phyloP scores from a whole-genome alignment of 2,888 invertebrate species.

The Augochlorella aurata region DNA sequence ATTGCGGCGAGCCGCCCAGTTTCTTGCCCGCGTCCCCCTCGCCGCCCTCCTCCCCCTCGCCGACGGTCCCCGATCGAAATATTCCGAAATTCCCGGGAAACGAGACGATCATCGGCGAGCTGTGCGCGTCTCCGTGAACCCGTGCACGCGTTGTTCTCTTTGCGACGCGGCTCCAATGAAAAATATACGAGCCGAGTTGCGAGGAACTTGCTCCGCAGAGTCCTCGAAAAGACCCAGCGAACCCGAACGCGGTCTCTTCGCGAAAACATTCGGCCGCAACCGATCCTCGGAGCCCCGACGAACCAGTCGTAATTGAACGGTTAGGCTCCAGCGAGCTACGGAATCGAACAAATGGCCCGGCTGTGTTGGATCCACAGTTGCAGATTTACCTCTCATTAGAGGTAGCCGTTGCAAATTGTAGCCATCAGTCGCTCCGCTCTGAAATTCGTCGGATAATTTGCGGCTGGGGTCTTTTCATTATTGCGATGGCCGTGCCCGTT shows the following conservation, averaged over 20 bases:
- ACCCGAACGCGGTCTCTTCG: not conserved
- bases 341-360: not conserved
- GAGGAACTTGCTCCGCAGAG: not conserved
- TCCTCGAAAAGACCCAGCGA: not conserved
- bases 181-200: not conserved
- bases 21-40: not conserved
- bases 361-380: not conserved
- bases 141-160: not conserved
- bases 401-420: not conserved
- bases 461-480: no score
- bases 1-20: constrained; percentile 13
- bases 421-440: not conserved
- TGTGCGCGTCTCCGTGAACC: not conserved
- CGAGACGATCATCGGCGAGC: not conserved
- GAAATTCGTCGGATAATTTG: not conserved
- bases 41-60: not conserved
- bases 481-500: no score
- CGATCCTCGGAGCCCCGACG: not conserved
- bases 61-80: constrained; percentile 3
- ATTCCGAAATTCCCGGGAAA: constrained; percentile 3
- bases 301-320: not conserved
- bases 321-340: not conserved
- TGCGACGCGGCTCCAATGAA: no score
- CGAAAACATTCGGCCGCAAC: not conserved
- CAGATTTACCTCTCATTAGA: constrained; percentile 9